Evolutionary conservation across 2,888 invertebrate species (phyloP), one percentile per base, ranked within the genome.

Genomic region (Machimus rusticus): DNA sequence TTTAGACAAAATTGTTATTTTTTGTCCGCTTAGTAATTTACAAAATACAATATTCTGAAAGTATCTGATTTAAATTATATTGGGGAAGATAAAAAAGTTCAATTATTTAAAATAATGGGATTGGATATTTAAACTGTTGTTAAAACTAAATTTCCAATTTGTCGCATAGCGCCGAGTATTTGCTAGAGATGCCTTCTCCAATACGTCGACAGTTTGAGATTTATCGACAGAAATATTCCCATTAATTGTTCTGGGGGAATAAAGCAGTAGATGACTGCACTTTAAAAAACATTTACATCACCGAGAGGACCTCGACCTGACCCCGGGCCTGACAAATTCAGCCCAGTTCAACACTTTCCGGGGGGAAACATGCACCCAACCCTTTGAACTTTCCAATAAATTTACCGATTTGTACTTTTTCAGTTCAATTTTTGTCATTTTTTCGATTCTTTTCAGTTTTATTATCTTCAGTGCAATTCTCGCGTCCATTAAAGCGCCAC

Each of bases 401-500:
- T 79, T 51, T 51, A 19, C 23, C 28, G 16, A 79, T 79, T 79
- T 79, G 51, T 79, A 79, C 51, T 79, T 79, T 51, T 79, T 79
- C 79, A 46, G 46, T 12, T 31, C 79, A 51, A 79, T 51, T 79
- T 79, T 79, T 79, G 46, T 28, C 79, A 79, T 16, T 79, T 79
- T 79, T 51, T 8, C 79, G 23, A 19, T 66, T 4, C 19, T 23
- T 66, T 66, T 19, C 23, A 19, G 1, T 57, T 66, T 23, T n/a
- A n/a, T 66, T 66, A 9, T 66, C 9, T 28, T 66, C 8, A 19
- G 28, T 12, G 66, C 66, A 66, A 66, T 66, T 66, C 66, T 79
- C 79, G 79, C 51, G 31, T 46, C 79, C 79, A 79, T 79, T 79
- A 79, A 79, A 79, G 28, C 51, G 55, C 46, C 79, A 79, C 51